Base-by-base conservation (phyloP, 2,888 invertebrate genomes). In the Alloscopus bannaensis region DNA sequence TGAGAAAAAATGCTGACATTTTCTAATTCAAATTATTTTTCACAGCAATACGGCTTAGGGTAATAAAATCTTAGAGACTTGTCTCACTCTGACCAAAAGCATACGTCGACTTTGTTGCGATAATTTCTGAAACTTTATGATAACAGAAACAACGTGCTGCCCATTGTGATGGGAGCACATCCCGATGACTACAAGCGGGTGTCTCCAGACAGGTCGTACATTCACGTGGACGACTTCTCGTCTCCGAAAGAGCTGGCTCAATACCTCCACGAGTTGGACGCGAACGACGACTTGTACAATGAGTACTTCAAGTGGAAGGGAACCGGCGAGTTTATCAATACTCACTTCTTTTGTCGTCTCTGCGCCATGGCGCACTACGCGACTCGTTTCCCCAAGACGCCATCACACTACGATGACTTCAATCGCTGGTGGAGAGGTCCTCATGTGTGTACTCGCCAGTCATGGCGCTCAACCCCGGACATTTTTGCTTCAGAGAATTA, bases 121-220 rank as follows among this genome's bases (percentile, higher is more conserved):
- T n/a, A n/a, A n/a, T n/a, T n/a, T n/a, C n/a, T n/a, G n/a, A n/a
- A n/a, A n/a, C n/a, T 20, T 50, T 2, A n/a, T 16, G n/a, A 18
- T 28, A 57, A n/a, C 66, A 93, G 93, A 75, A 93, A 94, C 86
- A 94, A 95, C 88, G 93, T 97, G 55, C 88, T 98, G 84, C 98
- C 98, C 0, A 95, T 98, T 84, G 98, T 97, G 77, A 97, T 98
- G 97, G 98, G 98, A 0, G 98, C 96, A 0, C 92, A 95, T 57
- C 95, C 95, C 0, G 93, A 94, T 77, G 98, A 98, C 88, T 98
- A 98, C 89, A 93, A 93, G 80, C 92, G 94, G 57, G 92, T 93
- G 84, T 95, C 98, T 1, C 98, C 98, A 0, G 93, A 94, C 87
- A 93, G 95, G 86, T 97, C 96, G 2, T 98, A 94, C 89, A 94